Conservation (phyloP, 2,797 vertebrate genomes). For the Pseudopleuronectes americanus region DNA sequence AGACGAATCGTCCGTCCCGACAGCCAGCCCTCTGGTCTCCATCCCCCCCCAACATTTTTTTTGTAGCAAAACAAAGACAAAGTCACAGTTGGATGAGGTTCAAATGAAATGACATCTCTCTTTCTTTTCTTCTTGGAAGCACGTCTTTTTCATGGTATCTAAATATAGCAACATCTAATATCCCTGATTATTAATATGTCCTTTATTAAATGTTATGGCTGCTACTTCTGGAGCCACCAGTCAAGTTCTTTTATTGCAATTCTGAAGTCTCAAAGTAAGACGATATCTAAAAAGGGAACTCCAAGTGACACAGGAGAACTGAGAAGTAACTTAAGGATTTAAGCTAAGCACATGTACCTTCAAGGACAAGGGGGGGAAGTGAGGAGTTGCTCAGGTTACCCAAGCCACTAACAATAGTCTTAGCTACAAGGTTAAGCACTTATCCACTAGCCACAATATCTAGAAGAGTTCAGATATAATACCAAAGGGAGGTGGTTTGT, state of each 20-base stretch:
- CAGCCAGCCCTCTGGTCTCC: conserved; percentile 9
- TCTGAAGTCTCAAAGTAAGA: conserved; percentile 57
- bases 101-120: conserved; percentile 78
- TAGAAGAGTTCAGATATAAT: conserved; percentile 48
- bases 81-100: conserved; percentile 84
- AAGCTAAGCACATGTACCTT: conserved; percentile 50
- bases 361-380: conserved; percentile 3
- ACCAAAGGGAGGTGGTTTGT: conserved; percentile 38
- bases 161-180: conserved; percentile 80
- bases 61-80: conserved; percentile 51
- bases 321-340: conserved; percentile 40
- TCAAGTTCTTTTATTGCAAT: conserved; percentile 86
- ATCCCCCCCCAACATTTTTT: no score
- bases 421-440: conserved; percentile 55
- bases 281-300: conserved; percentile 73
- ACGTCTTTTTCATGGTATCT: conserved; percentile 80
- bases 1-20: conserved; percentile 67
- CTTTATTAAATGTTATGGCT: conserved; percentile 83
- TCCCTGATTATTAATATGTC: conserved; percentile 89
- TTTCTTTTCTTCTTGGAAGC: conserved; percentile 84
- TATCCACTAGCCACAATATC: conserved; percentile 56
- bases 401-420: conserved; percentile 44
- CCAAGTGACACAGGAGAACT: conserved; percentile 7
- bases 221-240: conserved; percentile 78
- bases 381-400: conserved; percentile 29